A percentile compares a stretch with the other conserved stretches of the same genome.
These are phyloP conservation scores for Cryptus viduatorius DNA, from an alignment of 2,888 invertebrate species.

Conservation along the genomic window DNA sequence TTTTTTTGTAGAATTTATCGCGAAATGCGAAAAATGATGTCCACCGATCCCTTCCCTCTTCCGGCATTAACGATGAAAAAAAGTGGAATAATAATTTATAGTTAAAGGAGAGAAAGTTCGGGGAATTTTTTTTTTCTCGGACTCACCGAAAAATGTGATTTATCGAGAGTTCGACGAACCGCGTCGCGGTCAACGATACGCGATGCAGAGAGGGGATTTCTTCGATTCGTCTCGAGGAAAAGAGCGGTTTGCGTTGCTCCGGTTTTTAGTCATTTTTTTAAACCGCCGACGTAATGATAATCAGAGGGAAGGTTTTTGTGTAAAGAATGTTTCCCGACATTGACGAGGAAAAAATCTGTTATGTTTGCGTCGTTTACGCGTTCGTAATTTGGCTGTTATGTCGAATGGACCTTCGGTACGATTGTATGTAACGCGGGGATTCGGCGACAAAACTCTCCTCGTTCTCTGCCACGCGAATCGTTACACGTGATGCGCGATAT, in stretches of 20 bases:
- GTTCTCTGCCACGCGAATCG: constrained; percentile 37
- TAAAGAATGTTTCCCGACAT: no score
- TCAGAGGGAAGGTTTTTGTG: no score
- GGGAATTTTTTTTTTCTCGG: not conserved
- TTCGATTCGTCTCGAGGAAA: not conserved
- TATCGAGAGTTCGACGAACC: not conserved
- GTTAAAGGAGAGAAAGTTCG: constrained; percentile 27
- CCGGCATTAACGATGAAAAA: constrained; percentile 18
- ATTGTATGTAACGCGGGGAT: no score
- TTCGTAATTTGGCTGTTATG: no score
- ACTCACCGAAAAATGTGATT: not conserved
- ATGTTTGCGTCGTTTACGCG: no score
- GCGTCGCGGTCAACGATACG: not conserved
- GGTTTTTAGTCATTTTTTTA: no score
- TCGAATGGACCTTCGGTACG: no score
- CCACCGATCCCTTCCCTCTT: not conserved
- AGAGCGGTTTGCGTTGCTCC: no score
- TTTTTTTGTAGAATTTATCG: not conserved
- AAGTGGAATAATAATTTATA: constrained; percentile 13
- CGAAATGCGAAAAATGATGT: constrained; percentile 40
- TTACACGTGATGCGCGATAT: not conserved
- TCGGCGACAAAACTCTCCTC: no score
- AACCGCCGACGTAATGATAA: no score
- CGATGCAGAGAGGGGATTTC: no score
- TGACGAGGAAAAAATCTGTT: no score